Evolutionary conservation across 2,888 invertebrate genomes (phyloP).

Genomic region (Mythimna loreyi): DNA sequence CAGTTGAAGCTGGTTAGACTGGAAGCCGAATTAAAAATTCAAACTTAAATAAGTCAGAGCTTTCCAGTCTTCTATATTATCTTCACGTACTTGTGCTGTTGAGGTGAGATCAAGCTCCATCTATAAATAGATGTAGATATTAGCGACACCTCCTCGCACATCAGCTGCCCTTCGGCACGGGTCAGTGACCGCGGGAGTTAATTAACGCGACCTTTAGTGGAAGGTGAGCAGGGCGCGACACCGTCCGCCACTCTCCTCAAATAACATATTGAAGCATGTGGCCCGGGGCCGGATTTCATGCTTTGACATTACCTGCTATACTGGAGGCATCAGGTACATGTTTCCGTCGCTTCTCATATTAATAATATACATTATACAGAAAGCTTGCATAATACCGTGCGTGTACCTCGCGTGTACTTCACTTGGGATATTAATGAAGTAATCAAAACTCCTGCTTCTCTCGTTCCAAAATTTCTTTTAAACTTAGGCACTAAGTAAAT

Average conservation of each 20-base stretch:
- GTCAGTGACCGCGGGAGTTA: slow-evolving; percentile 26
- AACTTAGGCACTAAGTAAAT: background rate
- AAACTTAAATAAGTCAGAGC: background rate
- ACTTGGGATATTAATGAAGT: no score
- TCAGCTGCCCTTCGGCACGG: slow-evolving; percentile 5
- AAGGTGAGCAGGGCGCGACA: slow-evolving; percentile 9
- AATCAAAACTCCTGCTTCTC: no score
- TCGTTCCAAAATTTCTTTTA: background rate
- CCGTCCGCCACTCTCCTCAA: background rate
- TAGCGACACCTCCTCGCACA: background rate
- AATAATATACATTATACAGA: background rate
- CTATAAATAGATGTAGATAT: background rate
- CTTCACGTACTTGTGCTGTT: background rate
- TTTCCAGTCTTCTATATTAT: background rate
- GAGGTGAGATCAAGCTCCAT: background rate
- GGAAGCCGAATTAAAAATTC: background rate
- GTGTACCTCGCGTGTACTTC: no score
- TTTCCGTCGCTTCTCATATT: background rate
- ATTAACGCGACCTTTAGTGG: slow-evolving; percentile 21
- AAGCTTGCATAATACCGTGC: no score
- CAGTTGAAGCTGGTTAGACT: no score
- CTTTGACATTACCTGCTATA: background rate
- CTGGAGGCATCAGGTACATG: no score
- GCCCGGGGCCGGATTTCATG: background rate
- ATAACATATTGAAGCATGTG: background rate